Base-by-base conservation (phyloP, 2,888 invertebrate species). In the Clostera curtula region DNA sequence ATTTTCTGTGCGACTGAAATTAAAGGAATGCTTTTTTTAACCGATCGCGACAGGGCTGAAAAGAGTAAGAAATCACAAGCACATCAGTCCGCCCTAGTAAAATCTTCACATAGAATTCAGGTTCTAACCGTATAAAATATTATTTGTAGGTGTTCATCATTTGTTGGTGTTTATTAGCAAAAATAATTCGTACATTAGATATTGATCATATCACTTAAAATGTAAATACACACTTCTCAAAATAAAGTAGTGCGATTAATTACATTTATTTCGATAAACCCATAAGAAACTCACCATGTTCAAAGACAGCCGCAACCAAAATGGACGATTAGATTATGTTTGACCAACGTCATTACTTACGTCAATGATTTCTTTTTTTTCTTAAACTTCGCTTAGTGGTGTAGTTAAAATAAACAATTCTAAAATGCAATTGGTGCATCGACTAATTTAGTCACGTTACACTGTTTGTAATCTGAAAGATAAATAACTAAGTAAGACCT, bases 1-100 rank as follows among this genome's bases (percentile, higher is more conserved):
- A 99, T 82, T 99, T 99, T 73, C 99, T 92, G 87, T 99, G 99
- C 86, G 98, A 98, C 99, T 98, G 79, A 43, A 90, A 85, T 23
- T 12, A 29, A 22, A 21, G 19, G 19, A 6, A 24, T 12, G 27
- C 12, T 17, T 7, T 8, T 13, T 9, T 13, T 14, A 25, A 18
- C 2, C 11, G 11, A 20, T 7, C 12, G n/a, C 4, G 7, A 20
- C n/a, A 10, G 5, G 5, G 5, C 1, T 10, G 11, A 5, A 11
- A 9, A 19, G 1, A 18, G 8, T 5, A 4, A 8, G 18, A 10
- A 2, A 7, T 4, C 7, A 12, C 5, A 19, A 15, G 24, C 7
- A 2, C 49, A 72, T 90, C 90, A 90, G 90, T 89, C 90, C 90
- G 90, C 90, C 90, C 90, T 90, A 90, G 90, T 86, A 56, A 79